Conservation (phyloP, 2,113 vertebrate genomes). For the Odontophorus gujanensis region DNA sequence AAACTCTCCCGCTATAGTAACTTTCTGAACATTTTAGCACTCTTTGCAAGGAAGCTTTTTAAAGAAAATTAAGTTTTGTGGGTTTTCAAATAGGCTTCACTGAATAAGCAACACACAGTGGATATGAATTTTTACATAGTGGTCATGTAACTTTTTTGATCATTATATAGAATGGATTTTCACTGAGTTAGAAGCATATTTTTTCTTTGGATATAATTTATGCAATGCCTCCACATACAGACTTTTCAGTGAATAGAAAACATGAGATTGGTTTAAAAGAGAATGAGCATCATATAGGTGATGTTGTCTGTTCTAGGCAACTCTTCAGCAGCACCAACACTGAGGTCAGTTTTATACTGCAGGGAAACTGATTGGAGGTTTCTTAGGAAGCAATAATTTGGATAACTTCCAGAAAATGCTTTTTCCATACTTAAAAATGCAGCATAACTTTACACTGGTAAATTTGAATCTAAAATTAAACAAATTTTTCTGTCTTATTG, state of each 20-base stretch:
- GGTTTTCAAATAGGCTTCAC: not conserved
- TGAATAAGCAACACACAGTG: not conserved
- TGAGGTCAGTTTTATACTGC: not conserved
- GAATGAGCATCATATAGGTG: fast-evolving
- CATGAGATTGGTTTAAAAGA: not conserved
- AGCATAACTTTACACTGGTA: not conserved
- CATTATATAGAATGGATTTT: not conserved
- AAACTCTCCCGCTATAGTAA: not conserved
- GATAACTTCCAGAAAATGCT: not conserved
- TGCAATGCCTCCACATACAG: not conserved
- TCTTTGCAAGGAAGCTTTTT: not conserved
- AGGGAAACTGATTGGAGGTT: fast-evolving
- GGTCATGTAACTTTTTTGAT: not conserved
- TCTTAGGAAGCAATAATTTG: not conserved
- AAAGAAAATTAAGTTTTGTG: not conserved
- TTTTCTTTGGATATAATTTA: not conserved
- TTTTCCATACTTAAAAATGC: not conserved
- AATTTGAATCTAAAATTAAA: not conserved
- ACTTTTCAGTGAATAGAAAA: not conserved
- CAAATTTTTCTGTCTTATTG: not conserved
- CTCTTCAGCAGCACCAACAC: not conserved
- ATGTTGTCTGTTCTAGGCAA: not conserved
- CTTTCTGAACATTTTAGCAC: not conserved
- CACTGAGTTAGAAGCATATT: not conserved
- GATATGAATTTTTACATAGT: not conserved